Conservation (phyloP, 2,113 vertebrate species). For the Glaucomys volans region DNA sequence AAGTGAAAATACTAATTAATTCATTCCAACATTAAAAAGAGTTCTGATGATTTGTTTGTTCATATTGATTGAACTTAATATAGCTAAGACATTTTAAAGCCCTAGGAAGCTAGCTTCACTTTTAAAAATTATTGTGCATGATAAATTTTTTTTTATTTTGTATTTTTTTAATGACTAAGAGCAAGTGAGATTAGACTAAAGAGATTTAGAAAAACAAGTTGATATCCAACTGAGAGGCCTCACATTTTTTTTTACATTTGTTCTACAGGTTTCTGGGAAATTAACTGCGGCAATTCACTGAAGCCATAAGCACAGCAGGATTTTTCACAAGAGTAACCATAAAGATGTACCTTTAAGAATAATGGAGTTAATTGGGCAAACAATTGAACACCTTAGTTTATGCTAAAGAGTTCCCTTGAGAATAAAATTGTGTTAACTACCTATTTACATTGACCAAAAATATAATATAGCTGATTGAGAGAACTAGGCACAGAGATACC, state of each 20-base stretch:
- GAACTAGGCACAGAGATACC: neutral
- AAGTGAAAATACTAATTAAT: constrained; percentile 49
- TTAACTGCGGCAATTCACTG: constrained; percentile 50
- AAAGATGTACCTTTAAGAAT: neutral
- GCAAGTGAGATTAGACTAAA: constrained; percentile 35
- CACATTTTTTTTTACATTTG: constrained; percentile 38
- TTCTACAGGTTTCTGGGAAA: constrained; percentile 63
- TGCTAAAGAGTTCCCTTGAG: constrained; percentile 46
- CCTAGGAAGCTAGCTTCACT: constrained; percentile 33
- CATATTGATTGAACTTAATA: constrained; percentile 55
- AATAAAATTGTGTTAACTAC: constrained; percentile 39
- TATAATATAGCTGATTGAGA: neutral
- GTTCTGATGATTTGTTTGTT: neutral
- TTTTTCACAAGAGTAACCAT: constrained; percentile 70
- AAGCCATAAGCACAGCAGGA: constrained; percentile 46
- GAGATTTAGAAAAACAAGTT: constrained; percentile 56
- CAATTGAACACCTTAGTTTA: neutral
- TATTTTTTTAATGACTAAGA: constrained; percentile 47
- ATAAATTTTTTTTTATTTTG: neutral
- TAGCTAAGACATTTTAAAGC: neutral
- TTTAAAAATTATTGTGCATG: neutral
- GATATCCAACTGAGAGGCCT: neutral
- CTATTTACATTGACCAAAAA: neutral
- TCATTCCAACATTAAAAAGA: constrained; percentile 32
- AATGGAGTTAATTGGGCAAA: neutral